phyloP scores from a whole-genome alignment of 2,888 invertebrate genomes.

The Agrochola circellaris region DNA sequence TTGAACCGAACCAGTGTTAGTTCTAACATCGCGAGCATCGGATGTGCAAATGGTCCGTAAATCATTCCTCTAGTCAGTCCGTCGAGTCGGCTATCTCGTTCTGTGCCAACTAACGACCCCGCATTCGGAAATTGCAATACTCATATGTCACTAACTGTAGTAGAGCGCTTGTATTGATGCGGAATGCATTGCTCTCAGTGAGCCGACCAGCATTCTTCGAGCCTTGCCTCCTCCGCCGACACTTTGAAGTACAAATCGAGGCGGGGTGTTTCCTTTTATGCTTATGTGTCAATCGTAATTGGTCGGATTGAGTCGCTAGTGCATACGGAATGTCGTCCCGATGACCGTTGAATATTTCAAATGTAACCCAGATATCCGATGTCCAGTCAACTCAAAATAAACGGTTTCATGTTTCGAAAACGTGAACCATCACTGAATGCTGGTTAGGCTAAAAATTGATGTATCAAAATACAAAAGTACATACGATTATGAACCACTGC shows the following conservation, averaged over 20 bases:
- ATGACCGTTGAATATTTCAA: constrained; percentile 76
- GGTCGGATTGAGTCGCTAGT: constrained; percentile 64
- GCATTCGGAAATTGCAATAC: constrained; percentile 87
- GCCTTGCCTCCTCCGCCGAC: constrained; percentile 65
- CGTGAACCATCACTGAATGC: constrained; percentile 5
- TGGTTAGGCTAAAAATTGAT: not conserved
- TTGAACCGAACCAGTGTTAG: constrained; percentile 71
- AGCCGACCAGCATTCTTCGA: constrained; percentile 74
- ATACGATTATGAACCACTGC: not conserved
- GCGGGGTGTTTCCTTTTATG: constrained; percentile 62
- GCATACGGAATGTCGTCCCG: constrained; percentile 69
- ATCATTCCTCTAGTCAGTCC: constrained; percentile 77
- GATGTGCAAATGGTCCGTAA: constrained; percentile 79
- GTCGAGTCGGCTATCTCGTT: constrained; percentile 76
- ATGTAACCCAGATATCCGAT: constrained; percentile 66
- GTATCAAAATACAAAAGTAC: not conserved
- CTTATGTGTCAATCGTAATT: constrained; percentile 69
- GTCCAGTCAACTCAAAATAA: constrained; percentile 45
- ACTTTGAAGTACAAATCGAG: constrained; percentile 57
- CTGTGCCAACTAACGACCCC: constrained; percentile 79
- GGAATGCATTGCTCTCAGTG: constrained; percentile 77
- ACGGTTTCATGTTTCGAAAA: constrained; percentile 33
- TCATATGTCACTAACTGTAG: constrained; percentile 85
- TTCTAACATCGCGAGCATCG: constrained; percentile 74
- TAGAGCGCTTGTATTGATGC: constrained; percentile 81